A percentile compares a stretch with the other conserved stretches of the same genome.
Conservation (phyloP, 2,113 vertebrate species). For the Pedionomus torquatus region DNA sequence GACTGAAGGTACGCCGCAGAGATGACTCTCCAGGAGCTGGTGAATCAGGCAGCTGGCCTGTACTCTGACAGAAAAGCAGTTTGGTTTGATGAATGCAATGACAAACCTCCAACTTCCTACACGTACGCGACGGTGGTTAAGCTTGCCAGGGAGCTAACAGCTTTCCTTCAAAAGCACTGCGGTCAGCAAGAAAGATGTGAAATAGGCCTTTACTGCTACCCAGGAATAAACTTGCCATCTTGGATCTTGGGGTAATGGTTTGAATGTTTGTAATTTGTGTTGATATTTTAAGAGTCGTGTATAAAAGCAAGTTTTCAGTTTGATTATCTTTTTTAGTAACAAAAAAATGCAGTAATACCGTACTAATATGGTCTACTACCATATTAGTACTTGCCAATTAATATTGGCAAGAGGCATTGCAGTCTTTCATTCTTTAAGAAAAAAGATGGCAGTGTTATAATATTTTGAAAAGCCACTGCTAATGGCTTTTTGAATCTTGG, state of each 20-base stretch:
- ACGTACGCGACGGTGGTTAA: constrained; percentile 73
- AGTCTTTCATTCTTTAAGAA: neutral
- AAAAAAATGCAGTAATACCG: too few species aligned
- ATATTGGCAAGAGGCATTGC: neutral
- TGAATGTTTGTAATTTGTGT: neutral
- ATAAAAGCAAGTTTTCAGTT: neutral
- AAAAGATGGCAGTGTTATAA: neutral
- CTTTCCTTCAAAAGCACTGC: constrained; percentile 69
- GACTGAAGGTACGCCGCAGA: neutral
- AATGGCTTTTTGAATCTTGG: neutral
- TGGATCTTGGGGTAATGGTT: constrained; percentile 90
- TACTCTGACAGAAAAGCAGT: constrained; percentile 77
- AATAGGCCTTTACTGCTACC: constrained; percentile 86
- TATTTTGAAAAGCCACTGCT: neutral
- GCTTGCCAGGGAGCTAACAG: constrained; percentile 72
- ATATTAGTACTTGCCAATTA: too few species aligned
- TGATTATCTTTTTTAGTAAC: neutral
- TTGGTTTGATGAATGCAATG: constrained; percentile 74
- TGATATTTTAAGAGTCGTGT: neutral
- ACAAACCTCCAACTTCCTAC: constrained; percentile 8
- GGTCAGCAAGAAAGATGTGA: neutral
- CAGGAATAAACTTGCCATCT: constrained; percentile 83
- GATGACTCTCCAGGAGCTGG: constrained; percentile 83
- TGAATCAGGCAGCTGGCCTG: constrained; percentile 70
- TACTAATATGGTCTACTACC: too few species aligned